Base-by-base conservation (phyloP, 2,888 invertebrate genomes). In the Hedychridium roseum region DNA sequence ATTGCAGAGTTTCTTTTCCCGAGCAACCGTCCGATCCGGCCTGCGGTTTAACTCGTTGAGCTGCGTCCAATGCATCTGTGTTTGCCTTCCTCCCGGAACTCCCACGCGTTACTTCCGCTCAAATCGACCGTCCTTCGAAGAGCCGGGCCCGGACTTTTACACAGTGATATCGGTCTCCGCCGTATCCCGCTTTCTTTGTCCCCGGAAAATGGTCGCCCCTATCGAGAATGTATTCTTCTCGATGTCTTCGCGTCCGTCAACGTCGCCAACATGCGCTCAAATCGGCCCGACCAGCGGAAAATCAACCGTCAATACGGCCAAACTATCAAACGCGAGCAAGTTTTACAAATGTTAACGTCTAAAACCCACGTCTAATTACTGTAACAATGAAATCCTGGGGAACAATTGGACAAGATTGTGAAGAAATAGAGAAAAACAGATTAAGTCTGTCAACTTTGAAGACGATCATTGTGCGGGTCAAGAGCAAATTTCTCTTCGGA, bases 1-100 rank as follows among this genome's bases (percentile, higher is more conserved):
- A 66, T 66, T 64, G 62, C 63, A 64, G 60, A 64, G 57, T 68
- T 68, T 68, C 65, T 66, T 68, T 67, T 23, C 9, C 57, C 34
- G 57, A 57, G n/a, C n/a, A n/a, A n/a, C n/a, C 62, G 62, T 65
- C 55, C 65, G 66, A 68, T 68, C 51, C 60, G 61, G 62, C 53
- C 56, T 55, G 60, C 46, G 64, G 57, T 61, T 61, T 56, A 66
- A 66, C 61, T 61, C 66, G 56, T 66, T 56, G 57, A 52, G 53
- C 57, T 43, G 38, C n/a, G 32, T 35, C 34, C 38, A 57, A 62
- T 55, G 62, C 50, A 57, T 63, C 62, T 54, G 59, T 57, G 59
- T 52, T 57, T 37, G 26, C 37, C 34, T 27, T 18, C 14, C 20
- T 17, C 17, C 7, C 2, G 18, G 14, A 12, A 28, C n/a, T 26